Conservation (phyloP, 2,797 vertebrate genomes). For the Pygocentrus nattereri region DNA sequence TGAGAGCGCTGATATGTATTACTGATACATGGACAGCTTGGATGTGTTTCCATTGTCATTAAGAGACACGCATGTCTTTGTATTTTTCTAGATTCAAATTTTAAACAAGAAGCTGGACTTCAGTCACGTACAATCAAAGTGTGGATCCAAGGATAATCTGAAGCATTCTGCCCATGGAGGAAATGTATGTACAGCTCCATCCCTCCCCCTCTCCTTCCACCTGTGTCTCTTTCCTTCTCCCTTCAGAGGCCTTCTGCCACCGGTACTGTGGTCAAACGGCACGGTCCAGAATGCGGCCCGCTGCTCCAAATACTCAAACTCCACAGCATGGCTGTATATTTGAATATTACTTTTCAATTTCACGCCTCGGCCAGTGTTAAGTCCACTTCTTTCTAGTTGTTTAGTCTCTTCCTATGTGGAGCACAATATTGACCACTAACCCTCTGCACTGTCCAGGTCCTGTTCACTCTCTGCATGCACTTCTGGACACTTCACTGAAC, state of each 20-base stretch:
- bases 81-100: slow-evolving; percentile 80
- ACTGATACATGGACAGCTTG: slow-evolving; percentile 22
- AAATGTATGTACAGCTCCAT: slow-evolving; percentile 73
- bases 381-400: neutral
- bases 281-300: neutral
- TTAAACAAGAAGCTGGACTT: slow-evolving; percentile 81
- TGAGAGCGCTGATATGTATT: slow-evolving; percentile 23
- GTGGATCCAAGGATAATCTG: slow-evolving; percentile 79
- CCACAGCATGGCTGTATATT: neutral
- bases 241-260: neutral
- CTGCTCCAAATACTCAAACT: neutral
- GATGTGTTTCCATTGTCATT: slow-evolving; percentile 43
- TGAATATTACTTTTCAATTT: neutral
- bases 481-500: neutral
- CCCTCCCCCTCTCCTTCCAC: slow-evolving; percentile 31
- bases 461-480: neutral
- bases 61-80: slow-evolving; percentile 66
- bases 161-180: slow-evolving; percentile 71
- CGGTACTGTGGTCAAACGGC: neutral
- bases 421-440: neutral
- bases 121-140: slow-evolving; percentile 73
- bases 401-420: neutral
- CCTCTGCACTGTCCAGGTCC: neutral
- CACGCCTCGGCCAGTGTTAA: slow-evolving; percentile 6
- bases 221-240: slow-evolving; percentile 34